Evolutionary conservation across 2,113 vertebrate species (phyloP), one percentile per base, ranked within the genome.

Genomic region (Chelonoidis abingdonii): DNA sequence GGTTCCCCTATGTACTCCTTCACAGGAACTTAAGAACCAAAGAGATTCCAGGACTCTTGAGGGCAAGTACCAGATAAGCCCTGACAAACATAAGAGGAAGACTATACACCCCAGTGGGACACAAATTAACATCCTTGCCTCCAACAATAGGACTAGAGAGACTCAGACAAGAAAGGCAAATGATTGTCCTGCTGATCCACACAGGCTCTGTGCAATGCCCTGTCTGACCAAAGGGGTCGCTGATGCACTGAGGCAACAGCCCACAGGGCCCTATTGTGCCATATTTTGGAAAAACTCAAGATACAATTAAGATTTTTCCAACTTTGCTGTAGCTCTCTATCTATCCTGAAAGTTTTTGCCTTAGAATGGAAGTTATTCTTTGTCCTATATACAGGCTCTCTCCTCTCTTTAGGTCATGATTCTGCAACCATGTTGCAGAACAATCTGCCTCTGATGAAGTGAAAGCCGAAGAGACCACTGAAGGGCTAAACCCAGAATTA

Each of bases 361-460:
- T 93, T 89, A 38, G 79, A 53, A 78, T 76, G 41, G 57, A 56
- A 2, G 35, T 91, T 62, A 78, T 53, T 38, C 10, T n/a, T 2
- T 87, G 27, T 59, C 24, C 0, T 69, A 22, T 24, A 2, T 24
- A 6, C 92, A 49, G 52, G 25, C 87, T 93, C 91, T 87, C 25
- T 84, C 10, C n/a, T 47, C 3, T 1, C 54, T 76, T 96, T 87
- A 81, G 72, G 3, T 2, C 11, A 21, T 0, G 0, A 4, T 80
- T 69, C 17, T 49, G 41, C 3, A 92, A 2, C 3, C 91, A 2
- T 44, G 5, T 72, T 38, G 50, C 14, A 78, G 84, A 86, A 95
- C 7, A 47, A 75, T 25, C 1, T 2, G 1, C 19, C 86, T 50
- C 12, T 49, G 62, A 69, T n/a, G 35, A 35, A 38, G 50, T 50